Percentiles rank a stretch among this genome's conserved stretches.
Conservation (phyloP, 2,888 invertebrate species). For the Ophonus ardosiacus region DNA sequence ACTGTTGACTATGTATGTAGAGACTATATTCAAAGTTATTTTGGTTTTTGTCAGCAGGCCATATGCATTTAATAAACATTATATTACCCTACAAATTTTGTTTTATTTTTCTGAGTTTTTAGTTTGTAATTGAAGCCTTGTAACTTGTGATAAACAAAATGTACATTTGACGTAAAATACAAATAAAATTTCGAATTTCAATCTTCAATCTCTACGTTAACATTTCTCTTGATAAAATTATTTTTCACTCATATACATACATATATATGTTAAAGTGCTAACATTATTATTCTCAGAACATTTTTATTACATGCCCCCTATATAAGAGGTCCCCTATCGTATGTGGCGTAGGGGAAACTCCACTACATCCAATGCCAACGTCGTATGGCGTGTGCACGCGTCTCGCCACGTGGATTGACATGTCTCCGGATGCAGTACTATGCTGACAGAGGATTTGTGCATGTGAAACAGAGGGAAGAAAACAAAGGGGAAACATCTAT, state of each 20-base stretch:
- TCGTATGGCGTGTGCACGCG: background rate
- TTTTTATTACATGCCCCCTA: slow-evolving; percentile 9
- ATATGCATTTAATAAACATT: too few relatives aligned
- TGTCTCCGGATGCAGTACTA: background rate
- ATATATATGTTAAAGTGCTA: background rate
- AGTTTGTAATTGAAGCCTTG: background rate
- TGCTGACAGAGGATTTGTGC: background rate
- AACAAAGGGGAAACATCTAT: background rate
- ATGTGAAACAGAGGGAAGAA: background rate
- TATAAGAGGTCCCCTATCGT: background rate
- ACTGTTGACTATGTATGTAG: too few relatives aligned
- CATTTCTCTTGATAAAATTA: background rate
- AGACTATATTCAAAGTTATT: too few relatives aligned
- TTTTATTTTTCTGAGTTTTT: too few relatives aligned
- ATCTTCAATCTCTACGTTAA: background rate
- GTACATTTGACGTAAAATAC: background rate
- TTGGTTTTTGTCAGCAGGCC: too few relatives aligned
- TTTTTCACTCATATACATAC: background rate
- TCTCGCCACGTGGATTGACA: slow-evolving; percentile 2
- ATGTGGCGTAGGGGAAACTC: background rate
- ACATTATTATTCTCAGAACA: slow-evolving; percentile 12
- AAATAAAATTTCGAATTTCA: background rate
- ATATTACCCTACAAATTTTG: too few relatives aligned
- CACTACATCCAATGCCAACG: background rate
- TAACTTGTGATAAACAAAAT: background rate